Evolutionary conservation across 2,113 vertebrate genomes (phyloP).

Genomic region (Brachirus orientalis): DNA sequence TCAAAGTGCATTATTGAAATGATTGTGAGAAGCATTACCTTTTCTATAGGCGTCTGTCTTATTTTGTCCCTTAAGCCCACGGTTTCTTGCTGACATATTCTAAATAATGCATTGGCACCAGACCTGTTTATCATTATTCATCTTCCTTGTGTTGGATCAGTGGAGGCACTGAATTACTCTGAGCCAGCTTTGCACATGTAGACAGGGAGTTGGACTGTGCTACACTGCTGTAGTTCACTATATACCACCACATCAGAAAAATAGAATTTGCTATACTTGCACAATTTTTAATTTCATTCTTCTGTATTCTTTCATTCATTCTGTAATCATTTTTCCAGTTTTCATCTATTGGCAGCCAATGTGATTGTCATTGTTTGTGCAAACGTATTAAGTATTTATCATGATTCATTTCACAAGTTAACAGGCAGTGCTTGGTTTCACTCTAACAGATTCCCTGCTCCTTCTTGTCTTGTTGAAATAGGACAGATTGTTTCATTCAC

Average conservation of each 20-base stretch:
- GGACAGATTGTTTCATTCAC: no score
- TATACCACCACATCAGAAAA: conserved; percentile 8
- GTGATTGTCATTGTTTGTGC: conserved; percentile 14
- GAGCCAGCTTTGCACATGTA: neutral
- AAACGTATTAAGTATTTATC: neutral
- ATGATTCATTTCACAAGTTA: no score
- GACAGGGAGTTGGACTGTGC: conserved; percentile 7
- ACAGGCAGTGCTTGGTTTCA: no score
- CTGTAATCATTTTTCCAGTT: conserved; percentile 23
- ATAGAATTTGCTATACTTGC: conserved; percentile 30
- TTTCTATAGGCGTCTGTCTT: neutral
- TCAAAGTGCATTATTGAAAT: neutral
- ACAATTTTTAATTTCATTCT: conserved; percentile 17
- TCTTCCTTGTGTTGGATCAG: neutral
- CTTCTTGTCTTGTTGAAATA: no score
- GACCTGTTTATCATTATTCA: neutral
- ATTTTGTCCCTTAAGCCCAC: neutral
- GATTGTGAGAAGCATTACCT: no score
- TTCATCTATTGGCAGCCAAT: conserved; percentile 10
- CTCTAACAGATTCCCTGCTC: no score
- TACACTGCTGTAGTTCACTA: conserved; percentile 12
- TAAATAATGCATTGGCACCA: neutral
- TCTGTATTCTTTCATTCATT: no score
- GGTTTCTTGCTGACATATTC: neutral
- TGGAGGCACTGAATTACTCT: conserved; percentile 17